Base-by-base conservation (phyloP, 2,113 vertebrate genomes). In the Neomonachus schauinslandi region DNA sequence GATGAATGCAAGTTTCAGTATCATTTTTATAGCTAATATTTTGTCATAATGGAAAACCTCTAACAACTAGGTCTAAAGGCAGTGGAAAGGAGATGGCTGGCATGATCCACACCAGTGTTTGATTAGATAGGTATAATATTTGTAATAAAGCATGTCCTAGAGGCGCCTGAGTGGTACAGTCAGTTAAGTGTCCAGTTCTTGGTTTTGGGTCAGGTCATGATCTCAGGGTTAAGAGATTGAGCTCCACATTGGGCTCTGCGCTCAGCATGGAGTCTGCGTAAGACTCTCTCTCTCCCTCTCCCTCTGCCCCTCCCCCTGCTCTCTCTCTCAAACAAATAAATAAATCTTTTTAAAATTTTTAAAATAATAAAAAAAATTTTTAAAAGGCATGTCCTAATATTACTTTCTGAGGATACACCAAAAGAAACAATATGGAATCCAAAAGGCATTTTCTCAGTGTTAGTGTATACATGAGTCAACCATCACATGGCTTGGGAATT, bases 391-490 rank as follows among this genome's bases (percentile, higher is more conserved):
- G 63, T 33, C 63, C 31, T 67, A 67, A 67, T 67, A 15, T 24
- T 82, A 69, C 14, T 65, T 57, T 95, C 63, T 90, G 65, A 95
- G 42, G 19, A 76, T 76, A 11, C 18, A 31, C 31, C 79, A 88
- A 69, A 97, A 87, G 28, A 96, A 93, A 96, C 61, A 96, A 63
- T 31, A 88, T 21, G 33, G 14, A 94, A 72, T 81, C 82, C 33
- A 93, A 94, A 89, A 39, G 53, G 24, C 33, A 92, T 88, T 97
- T 97, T 97, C n/a, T 72, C 61, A 59, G 42, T 49, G 42, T 93
- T 91, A 95, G 59, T 79, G 71, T 69, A 55, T 55, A 61, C 22
- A 57, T 96, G 89, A 88, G 83, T 96, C 87, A 94, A 83, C 67
- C 77, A 87, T 91, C 77, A 89, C 77, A 80, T 36, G 39, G n/a